Base-by-base conservation (phyloP, 2,888 invertebrate species). In the Plebejus melissa region DNA sequence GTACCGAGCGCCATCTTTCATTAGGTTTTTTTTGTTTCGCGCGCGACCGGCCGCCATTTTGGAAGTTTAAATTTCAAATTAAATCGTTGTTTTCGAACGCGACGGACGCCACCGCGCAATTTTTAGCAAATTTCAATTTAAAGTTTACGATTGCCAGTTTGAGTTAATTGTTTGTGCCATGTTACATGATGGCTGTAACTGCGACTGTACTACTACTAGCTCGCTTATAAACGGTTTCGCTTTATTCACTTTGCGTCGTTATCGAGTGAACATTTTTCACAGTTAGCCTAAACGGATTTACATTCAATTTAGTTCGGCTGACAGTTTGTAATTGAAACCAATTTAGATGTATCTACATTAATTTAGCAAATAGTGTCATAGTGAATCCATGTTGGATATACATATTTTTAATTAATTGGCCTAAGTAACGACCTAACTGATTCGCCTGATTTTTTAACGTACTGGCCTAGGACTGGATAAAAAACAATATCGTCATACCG, bases 21-120 rank as follows among this genome's bases (percentile, higher is more conserved):
- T 77, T 78, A 76, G 76, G 78, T 78, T 77, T 78, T 32, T 79
- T 78, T 78, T 78, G 57, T 75, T 75, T 54, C 54, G 38, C 75
- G 70, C 28, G 69, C 70, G 57, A 69, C 75, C 54, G 69, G 75
- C 70, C 75, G 13, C 70, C 69, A 58, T 75, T 75, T 75, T 70
- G 41, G 38, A 58, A 70, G 70, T 75, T 46, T 70, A 70, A 72
- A 72, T 69, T 22, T 69, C 38, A 58, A 70, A 70, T 75, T 70
- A 57, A 57, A 70, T 75, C 58, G 75, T 75, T 70, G 70, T 70
- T 54, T 38, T 54, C 58, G 38, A 58, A 57, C 22, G 32, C 65
- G 22, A 36, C 32, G 4, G 22, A 36, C 65, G 28, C 28, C 13
- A 16, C 32, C 32, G 32, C 65, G 54, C 65, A 11, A 65, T 65